phyloP scores from a whole-genome alignment of 2,797 vertebrate genomes.

The Enteromius viviparus region DNA sequence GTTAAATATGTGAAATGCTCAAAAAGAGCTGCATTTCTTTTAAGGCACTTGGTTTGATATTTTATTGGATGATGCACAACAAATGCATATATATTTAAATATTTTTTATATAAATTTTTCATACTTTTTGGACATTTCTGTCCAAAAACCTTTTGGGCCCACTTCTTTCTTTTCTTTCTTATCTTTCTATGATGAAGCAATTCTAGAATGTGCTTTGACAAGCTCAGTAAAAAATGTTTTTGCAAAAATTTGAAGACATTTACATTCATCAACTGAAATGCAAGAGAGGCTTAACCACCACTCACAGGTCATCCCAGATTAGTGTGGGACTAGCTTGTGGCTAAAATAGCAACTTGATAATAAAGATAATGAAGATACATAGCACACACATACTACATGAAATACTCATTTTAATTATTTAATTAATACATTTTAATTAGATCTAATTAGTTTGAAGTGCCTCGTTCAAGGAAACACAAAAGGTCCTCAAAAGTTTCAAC shows the following conservation, averaged over 20 bases:
- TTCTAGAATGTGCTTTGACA: not conserved
- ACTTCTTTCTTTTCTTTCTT: too few species aligned
- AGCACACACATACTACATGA: not conserved
- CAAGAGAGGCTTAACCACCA: not conserved
- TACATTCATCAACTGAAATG: not conserved
- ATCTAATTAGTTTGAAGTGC: not conserved
- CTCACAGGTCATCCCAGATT: not conserved
- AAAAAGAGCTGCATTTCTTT: not conserved
- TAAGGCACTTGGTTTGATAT: not conserved
- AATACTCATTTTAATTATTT: not conserved
- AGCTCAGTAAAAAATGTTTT: slow-evolving; percentile 1
- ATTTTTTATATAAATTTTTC: too few species aligned
- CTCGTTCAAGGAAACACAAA: not conserved
- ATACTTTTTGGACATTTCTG: not conserved
- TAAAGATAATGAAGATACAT: not conserved
- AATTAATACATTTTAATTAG: not conserved
- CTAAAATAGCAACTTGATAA: not conserved
- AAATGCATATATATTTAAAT: not conserved
- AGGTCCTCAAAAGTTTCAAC: not conserved
- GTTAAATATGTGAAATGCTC: not conserved
- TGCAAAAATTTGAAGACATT: not conserved
- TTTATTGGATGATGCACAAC: not conserved
- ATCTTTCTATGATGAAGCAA: not conserved
- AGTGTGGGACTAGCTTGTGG: not conserved
- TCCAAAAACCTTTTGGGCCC: not conserved